Conservation (phyloP, 2,888 invertebrate genomes). For the Cantharis rufa region DNA sequence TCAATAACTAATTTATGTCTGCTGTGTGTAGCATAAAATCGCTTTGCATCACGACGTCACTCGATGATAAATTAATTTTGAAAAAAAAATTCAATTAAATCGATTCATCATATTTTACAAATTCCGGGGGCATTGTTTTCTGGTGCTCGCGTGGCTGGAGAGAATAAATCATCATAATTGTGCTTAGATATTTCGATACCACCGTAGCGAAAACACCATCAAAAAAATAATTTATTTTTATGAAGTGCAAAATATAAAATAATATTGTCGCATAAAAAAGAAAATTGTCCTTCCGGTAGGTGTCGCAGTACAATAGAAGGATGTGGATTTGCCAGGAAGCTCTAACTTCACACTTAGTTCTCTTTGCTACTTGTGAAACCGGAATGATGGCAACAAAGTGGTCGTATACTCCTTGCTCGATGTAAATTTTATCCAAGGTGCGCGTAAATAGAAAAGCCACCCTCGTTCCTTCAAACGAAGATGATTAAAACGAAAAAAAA, state of each 20-base stretch:
- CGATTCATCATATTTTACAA: neutral
- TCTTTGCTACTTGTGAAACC: neutral
- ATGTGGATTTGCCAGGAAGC: neutral
- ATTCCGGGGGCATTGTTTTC: neutral
- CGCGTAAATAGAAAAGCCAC: neutral
- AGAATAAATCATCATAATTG: slow-evolving; percentile 20
- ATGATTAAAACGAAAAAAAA: neutral
- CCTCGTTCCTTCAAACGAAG: too few relatives aligned
- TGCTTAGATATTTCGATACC: slow-evolving; percentile 13
- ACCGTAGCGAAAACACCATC: slow-evolving; percentile 1
- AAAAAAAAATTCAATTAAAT: neutral
- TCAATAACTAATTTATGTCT: slow-evolving; percentile 24
- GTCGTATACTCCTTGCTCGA: slow-evolving; percentile 7
- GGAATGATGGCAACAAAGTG: slow-evolving; percentile 9
- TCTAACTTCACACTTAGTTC: neutral
- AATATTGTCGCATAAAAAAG: neutral
- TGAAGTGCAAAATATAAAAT: neutral
- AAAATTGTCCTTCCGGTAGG: neutral
- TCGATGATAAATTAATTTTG: neutral
- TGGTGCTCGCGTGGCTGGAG: slow-evolving; percentile 11
- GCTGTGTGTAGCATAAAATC: neutral
- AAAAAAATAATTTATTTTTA: slow-evolving; percentile 1
- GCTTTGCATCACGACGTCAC: neutral
- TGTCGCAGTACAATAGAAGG: neutral
- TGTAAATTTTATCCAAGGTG: slow-evolving; percentile 15